Base-by-base conservation (phyloP, 2,113 vertebrate species). In the Meleagris gallopavo region DNA sequence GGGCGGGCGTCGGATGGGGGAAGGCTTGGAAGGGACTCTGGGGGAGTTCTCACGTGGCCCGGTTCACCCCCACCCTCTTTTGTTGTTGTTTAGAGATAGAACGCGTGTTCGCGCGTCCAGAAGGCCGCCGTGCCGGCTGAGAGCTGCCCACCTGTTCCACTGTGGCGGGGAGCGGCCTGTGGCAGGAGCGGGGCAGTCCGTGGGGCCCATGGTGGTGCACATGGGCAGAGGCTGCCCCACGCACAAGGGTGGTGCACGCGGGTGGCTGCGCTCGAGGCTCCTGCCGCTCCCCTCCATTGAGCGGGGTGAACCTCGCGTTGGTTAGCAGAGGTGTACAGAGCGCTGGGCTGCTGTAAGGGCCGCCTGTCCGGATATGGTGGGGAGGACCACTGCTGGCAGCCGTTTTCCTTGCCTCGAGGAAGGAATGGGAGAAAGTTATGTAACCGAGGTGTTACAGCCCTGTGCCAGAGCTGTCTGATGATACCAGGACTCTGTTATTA, bases 341-440 rank as follows among this genome's bases (percentile, higher is more conserved):
- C 52, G 5, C 18, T 11, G n/a, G 60, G 52, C 20, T 83, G 30
- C 34, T 36, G 6, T 11, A 66, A 43, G 46, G n/a, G 64, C 43
- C 48, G 4, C 34, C 20, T 38, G 78, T 67, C 34, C 83, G 36
- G 19, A 61, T 93, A 80, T 82, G 83, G 61, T 29, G n/a, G 81
- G 88, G 62, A 58, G 41, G 36, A 11, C 50, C 46, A 34, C 46
- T 74, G 11, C 34, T 77, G 32, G 45, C 41, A 85, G 41, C 41
- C 79, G 30, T 85, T 80, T 91, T 74, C 50, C 38, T 58, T 73
- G n/a, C 78, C 78, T 66, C 24, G 17, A 83, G 80, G 75, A 54
- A 87, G 81, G 74, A 73, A 17, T 60, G 38, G 70, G 81, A 52
- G 57, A 58, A 88, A 62, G 72, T 83, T 92, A 87, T 21, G 73